These are phyloP conservation scores for Argya squamiceps DNA, from an alignment of 2,797 vertebrate species.

Conservation along the genomic window DNA sequence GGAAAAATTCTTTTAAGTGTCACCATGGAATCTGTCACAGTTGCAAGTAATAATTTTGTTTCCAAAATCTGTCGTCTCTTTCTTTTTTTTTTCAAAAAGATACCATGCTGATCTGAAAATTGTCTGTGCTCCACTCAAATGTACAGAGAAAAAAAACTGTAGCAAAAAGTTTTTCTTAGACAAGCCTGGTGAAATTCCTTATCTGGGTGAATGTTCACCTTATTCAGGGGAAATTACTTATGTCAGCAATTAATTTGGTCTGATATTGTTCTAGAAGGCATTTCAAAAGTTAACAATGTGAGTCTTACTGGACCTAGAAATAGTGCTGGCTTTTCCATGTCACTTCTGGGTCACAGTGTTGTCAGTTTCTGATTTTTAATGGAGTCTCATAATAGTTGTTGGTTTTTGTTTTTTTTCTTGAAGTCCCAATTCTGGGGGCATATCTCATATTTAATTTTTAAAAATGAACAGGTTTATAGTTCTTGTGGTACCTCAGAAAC, in stretches of 20 bases:
- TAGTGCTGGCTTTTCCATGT: background rate
- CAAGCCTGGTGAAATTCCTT: background rate
- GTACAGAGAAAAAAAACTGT: constrained; percentile 4
- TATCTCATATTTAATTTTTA: background rate
- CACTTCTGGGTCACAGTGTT: constrained; percentile 19
- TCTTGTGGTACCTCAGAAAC: background rate
- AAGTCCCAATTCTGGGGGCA: background rate
- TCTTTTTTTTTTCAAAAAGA: background rate
- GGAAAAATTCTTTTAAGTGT: constrained; percentile 73
- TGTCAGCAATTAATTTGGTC: background rate
- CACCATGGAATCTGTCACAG: constrained; percentile 69
- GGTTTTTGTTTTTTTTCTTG: background rate
- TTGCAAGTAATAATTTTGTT: constrained; percentile 70
- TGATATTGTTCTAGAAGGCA: background rate
- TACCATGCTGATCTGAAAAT: constrained; percentile 66
- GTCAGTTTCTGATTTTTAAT: constrained; percentile 28
- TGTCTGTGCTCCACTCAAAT: constrained; percentile 26
- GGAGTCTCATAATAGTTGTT: background rate
- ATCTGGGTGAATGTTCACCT: background rate
- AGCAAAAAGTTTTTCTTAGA: background rate
- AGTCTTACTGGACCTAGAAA: background rate
- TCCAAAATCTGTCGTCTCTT: background rate
- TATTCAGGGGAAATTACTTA: background rate
- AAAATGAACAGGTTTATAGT: background rate
- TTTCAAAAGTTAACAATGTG: background rate